These are phyloP conservation scores for Iselma pallidipennis DNA, from an alignment of 2,888 invertebrate genomes.

Conservation along the genomic window DNA sequence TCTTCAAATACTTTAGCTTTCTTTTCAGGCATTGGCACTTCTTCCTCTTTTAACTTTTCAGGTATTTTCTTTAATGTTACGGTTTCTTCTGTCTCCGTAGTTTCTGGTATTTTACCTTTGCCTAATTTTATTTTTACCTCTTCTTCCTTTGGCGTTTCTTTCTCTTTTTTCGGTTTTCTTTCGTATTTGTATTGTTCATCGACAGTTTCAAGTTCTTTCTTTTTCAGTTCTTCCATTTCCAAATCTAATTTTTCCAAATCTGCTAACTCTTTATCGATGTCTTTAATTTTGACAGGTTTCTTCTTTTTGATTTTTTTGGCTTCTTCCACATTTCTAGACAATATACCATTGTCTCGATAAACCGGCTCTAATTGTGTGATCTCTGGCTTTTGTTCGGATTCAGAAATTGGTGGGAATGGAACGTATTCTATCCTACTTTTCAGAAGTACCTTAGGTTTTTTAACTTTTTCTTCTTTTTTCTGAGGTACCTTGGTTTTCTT, in stretches of 20 bases:
- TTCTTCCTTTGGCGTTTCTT: constrained; percentile 38
- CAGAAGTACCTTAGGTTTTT: constrained; percentile 67
- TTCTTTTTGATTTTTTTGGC: constrained; percentile 49
- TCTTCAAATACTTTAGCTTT: constrained; percentile 40
- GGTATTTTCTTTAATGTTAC: constrained; percentile 61
- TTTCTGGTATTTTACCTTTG: constrained; percentile 58
- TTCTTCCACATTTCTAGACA: constrained; percentile 58
- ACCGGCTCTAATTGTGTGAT: constrained; percentile 47
- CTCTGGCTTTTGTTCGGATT: constrained; percentile 43
- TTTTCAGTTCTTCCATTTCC: constrained; percentile 52
- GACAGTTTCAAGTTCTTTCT: constrained; percentile 50
- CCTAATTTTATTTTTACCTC: constrained; percentile 48
- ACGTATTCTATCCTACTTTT: constrained; percentile 69
- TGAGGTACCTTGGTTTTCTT: constrained; percentile 44
- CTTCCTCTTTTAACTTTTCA: constrained; percentile 50
- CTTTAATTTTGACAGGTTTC: constrained; percentile 52
- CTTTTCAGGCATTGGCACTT: constrained; percentile 47
- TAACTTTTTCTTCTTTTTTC: constrained; percentile 45
- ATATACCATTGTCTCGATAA: constrained; percentile 50
- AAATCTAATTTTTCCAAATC: constrained; percentile 56
- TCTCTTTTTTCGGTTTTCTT: constrained; percentile 43
- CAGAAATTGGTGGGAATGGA: constrained; percentile 52
- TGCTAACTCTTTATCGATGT: constrained; percentile 48
- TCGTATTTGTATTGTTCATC: constrained; percentile 54
- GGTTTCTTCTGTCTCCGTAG: constrained; percentile 53